Percentiles rank a stretch among this genome's conserved stretches.
phyloP scores from a whole-genome alignment of 1,140 invertebrate species.

The Wiebesia pumilae region DNA sequence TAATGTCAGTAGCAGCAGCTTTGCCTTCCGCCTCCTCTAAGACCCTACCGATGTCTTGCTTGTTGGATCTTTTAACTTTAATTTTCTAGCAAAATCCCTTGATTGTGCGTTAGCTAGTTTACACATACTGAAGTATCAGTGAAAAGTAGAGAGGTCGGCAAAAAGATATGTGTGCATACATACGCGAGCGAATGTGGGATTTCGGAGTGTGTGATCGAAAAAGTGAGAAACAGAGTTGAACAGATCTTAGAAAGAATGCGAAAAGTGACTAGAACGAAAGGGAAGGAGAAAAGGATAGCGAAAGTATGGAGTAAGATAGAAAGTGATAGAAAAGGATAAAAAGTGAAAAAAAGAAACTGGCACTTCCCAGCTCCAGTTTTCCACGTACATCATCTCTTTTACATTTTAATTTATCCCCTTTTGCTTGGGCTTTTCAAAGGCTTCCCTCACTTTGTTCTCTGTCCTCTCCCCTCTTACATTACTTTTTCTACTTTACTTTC shows the following conservation, averaged over 20 bases:
- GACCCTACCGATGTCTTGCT: not conserved
- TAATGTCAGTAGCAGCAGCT: not conserved
- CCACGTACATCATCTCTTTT: slow-evolving; percentile 71
- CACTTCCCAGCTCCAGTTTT: slow-evolving; percentile 61
- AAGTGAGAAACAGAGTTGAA: not conserved
- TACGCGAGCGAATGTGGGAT: not conserved
- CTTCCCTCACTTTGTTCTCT: slow-evolving; percentile 18
- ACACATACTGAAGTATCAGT: not conserved
- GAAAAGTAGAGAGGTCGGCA: not conserved
- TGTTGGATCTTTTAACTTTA: not conserved
- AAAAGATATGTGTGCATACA: not conserved
- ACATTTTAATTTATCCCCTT: slow-evolving; percentile 74
- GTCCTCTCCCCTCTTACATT: not conserved
- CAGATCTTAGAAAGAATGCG: not conserved
- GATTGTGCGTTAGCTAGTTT: not conserved
- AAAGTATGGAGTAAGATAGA: slow-evolving; percentile 15
- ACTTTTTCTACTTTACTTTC: not conserved
- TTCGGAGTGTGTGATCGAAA: not conserved
- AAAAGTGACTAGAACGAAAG: slow-evolving; percentile 30
- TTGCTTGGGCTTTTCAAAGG: slow-evolving; percentile 67
- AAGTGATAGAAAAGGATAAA: no score
- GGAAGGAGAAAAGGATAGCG: slow-evolving; percentile 22
- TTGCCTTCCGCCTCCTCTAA: no score
- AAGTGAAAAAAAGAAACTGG: slow-evolving; percentile 30
- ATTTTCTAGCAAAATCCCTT: not conserved